Conservation (phyloP, 2,113 vertebrate genomes). For the Poeciliopsis turrubarensis region DNA sequence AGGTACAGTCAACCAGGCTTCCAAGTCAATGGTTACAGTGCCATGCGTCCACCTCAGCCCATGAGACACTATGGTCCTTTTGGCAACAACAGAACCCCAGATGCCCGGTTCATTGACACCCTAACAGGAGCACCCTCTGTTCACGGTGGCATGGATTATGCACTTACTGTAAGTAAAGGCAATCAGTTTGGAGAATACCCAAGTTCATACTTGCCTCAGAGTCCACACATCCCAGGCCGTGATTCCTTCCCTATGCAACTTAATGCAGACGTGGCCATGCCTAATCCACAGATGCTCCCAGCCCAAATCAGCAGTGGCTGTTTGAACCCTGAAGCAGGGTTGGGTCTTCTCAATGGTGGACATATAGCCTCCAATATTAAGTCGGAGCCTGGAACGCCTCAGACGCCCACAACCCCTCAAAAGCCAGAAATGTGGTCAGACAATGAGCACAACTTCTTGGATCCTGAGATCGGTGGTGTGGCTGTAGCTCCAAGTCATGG, state of each 20-base stretch:
- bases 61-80: constrained; percentile 82
- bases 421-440: constrained; percentile 95
- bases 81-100: constrained; percentile 73
- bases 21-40: constrained; percentile 86
- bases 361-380: constrained; percentile 69
- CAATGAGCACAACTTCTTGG: constrained; percentile 96
- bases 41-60: constrained; percentile 80
- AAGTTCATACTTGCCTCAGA: constrained; percentile 78
- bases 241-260: constrained; percentile 85
- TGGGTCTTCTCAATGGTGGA: constrained; percentile 73
- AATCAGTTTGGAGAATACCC: constrained; percentile 82
- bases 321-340: constrained; percentile 73
- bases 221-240: constrained; percentile 77
- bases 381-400: constrained; percentile 63
- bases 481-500: constrained; percentile 96
- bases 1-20: constrained; percentile 85
- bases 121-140: constrained; percentile 79
- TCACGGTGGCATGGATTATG: constrained; percentile 77
- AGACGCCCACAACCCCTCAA: constrained; percentile 65
- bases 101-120: constrained; percentile 82
- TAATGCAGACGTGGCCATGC: constrained; percentile 81
- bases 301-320: constrained; percentile 77
- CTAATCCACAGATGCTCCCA: constrained; percentile 82
- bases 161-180: constrained; percentile 80
- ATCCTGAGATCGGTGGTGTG: constrained; percentile 94